Conservation (phyloP, 2,888 invertebrate species). For the Nysson spinosus region DNA sequence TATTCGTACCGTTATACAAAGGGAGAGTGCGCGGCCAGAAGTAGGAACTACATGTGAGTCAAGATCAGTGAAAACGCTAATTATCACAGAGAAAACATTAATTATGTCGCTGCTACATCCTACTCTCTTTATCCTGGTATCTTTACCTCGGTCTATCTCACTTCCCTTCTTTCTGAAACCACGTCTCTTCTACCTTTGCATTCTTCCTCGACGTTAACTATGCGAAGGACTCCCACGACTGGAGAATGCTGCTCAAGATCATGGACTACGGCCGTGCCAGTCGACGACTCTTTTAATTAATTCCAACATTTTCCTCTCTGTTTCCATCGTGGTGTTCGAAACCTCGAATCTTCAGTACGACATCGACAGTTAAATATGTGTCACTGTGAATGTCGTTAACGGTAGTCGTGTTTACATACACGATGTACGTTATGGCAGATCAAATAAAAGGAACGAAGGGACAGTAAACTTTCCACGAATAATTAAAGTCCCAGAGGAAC, state of each 20-base stretch:
- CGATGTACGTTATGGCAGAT: too few species aligned
- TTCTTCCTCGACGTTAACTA: constrained; percentile 65
- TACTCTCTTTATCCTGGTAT: constrained; percentile 10
- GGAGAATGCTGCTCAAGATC: constrained; percentile 61
- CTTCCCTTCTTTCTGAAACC: constrained; percentile 10
- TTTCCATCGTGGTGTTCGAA: constrained; percentile 22
- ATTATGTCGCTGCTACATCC: constrained; percentile 56
- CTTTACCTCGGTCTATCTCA: neutral
- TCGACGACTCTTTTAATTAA: constrained; percentile 57
- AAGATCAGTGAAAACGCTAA: constrained; percentile 72
- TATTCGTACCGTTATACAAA: constrained; percentile 50
- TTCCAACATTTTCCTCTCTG: constrained; percentile 46
- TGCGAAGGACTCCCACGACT: constrained; percentile 69
- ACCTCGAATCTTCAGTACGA: too few species aligned
- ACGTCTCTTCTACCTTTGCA: constrained; percentile 51
- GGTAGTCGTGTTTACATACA: too few species aligned
- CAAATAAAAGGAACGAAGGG: too few species aligned
- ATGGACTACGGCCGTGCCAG: constrained; percentile 52
- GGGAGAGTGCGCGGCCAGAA: constrained; percentile 31
- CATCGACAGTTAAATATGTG: too few species aligned
- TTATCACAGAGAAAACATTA: constrained; percentile 67
- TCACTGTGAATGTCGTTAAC: too few species aligned
- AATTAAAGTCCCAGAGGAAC: too few species aligned
- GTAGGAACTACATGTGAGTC: constrained; percentile 57
- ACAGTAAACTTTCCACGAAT: too few species aligned